Evolutionary conservation across 2,888 invertebrate species (phyloP), one percentile per base, ranked within the genome.

Genomic region (Azorinus chamasolen): DNA sequence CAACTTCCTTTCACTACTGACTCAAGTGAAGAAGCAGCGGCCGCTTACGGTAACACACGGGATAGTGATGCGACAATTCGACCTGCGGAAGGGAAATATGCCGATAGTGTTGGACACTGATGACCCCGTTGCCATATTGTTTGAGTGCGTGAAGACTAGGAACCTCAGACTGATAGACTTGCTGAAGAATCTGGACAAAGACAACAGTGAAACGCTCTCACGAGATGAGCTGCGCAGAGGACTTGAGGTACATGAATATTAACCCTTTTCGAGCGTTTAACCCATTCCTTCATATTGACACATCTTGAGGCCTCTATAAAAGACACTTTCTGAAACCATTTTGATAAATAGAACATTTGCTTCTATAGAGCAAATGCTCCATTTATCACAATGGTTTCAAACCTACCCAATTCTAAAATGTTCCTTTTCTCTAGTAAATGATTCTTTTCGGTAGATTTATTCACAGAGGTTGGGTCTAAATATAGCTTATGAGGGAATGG

Each of bases 101-200:
- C 70, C 69, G 2, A 74, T 82, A 20, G 87, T 89, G 0, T 48
- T 89, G 43, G 87, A 89, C 63, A 88, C 87, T 1, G 88, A 88
- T 48, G 87, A 88, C 46, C 88, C 88, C 0, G 73, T 86, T 16
- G 79, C 84, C 0, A 79, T 88, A 12, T 46, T 88, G 61, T 87
- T 88, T 63, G 88, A 88, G 57, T 88, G 84, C 62, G 86, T 86
- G 75, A 86, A 85, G 46, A 79, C 82, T 32, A 83, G 81, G 59
- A 88, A 88, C 46, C 62, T 90, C 0, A 72, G 89, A 25, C 64
- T 90, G 45, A 86, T 89, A 43, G 89, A 90, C 58, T 61, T 90
- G 22, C 76, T 90, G 45, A 84, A 86, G 45, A 85, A 79, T 22
- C 75, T 90, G 8, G 89, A 90, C 70, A 87, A 83, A 68, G 89